Evolutionary conservation across 2,888 invertebrate genomes (phyloP).

Genomic region (Philonicus albiceps): DNA sequence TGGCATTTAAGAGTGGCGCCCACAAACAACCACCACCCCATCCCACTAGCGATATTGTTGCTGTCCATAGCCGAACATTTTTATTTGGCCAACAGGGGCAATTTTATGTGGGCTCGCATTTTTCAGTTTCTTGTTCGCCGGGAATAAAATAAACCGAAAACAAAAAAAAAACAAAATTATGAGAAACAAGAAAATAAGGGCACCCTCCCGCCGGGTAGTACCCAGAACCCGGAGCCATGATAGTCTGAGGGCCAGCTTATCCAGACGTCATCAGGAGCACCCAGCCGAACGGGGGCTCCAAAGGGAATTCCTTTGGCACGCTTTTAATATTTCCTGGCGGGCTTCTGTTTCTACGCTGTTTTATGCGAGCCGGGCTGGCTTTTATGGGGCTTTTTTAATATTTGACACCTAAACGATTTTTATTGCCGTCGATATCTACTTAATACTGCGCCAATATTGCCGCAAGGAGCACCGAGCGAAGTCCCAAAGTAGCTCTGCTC

Average conservation of each 20-base stretch:
- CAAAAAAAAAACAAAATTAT: background rate
- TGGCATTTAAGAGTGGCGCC: background rate
- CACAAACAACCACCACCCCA: background rate
- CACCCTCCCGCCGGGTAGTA: background rate
- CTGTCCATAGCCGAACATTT: background rate
- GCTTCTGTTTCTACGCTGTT: background rate
- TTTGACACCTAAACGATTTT: conserved; percentile 15
- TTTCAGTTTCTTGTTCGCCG: conserved; percentile 8
- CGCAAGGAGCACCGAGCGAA: background rate
- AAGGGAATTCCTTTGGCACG: background rate
- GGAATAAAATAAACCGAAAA: background rate
- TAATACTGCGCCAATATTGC: conserved; percentile 18
- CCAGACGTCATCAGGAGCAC: background rate
- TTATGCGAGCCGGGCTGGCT: background rate
- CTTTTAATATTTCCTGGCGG: conserved; percentile 25
- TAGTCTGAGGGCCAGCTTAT: background rate
- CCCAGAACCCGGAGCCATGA: background rate
- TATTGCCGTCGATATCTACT: conserved; percentile 1
- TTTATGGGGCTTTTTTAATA: conserved; percentile 13
- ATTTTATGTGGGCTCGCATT: conserved; percentile 1
- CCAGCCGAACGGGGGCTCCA: background rate
- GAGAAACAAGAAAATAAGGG: background rate
- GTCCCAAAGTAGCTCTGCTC: background rate
- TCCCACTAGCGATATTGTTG: background rate
- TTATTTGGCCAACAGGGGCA: background rate